These are phyloP conservation scores for Micrastur ruficollis DNA, from an alignment of 2,797 vertebrate species.

Conservation along the genomic window DNA sequence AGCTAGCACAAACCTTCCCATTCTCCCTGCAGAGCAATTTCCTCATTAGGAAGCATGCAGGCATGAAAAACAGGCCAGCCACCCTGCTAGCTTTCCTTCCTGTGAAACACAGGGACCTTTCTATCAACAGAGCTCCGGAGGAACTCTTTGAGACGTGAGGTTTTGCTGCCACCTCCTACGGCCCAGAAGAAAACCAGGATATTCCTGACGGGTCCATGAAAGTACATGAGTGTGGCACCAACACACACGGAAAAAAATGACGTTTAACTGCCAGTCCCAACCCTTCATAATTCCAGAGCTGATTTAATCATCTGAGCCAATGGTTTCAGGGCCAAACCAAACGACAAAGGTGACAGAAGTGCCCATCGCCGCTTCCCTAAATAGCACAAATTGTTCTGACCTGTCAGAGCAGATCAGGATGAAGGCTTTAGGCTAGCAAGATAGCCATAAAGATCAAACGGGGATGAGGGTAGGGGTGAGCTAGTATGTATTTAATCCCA, in stretches of 20 bases:
- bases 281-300: not conserved
- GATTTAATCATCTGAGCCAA: slow-evolving; percentile 45
- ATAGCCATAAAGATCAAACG: not conserved
- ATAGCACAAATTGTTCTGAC: slow-evolving; percentile 25
- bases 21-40: not conserved
- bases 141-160: fast-evolving
- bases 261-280: not conserved
- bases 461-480: not conserved
- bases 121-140: not conserved
- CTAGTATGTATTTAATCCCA: not conserved
- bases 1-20: not conserved
- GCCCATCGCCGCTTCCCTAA: not conserved
- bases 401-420: slow-evolving; percentile 38
- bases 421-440: not conserved
- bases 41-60: not conserved
- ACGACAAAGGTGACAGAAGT: slow-evolving; percentile 14
- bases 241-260: not conserved
- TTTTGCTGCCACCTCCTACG: not conserved
- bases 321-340: slow-evolving; percentile 33
- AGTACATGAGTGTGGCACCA: not conserved
- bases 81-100: not conserved
- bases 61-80: not conserved
- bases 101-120: not conserved
- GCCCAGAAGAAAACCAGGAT: not conserved
- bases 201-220: not conserved